Evolutionary conservation across 2,797 vertebrate species (phyloP), one percentile per base, ranked within the genome.

Genomic region (Lagodon rhomboides): DNA sequence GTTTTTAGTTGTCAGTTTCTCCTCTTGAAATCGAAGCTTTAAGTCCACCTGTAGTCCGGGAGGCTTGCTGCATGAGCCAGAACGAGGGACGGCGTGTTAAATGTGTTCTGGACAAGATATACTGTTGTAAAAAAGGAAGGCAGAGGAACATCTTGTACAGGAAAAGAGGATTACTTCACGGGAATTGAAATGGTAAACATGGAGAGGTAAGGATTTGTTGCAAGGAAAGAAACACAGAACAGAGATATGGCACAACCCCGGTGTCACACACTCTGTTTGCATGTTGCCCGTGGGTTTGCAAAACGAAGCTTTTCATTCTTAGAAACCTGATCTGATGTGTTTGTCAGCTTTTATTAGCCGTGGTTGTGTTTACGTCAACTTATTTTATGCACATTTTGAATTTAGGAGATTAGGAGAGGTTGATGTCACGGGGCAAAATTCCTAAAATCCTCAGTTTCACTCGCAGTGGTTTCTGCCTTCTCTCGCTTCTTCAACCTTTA

Each of bases 121-220:
- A 54, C 23, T 13, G 46, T 27, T 60, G 49, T 49, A 30, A 63
- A 67, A 67, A 54, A 25, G 17, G 22, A 44, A 56, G 25, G 22
- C 7, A 53, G 30, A 22, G 78, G 55, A 73, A 69, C 13, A 53
- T 73, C 16, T 71, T 69, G 46, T 50, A 16, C 20, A 66, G 68
- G 43, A 58, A 22, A 79, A 76, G 53, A 66, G 58, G 65, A n/a
- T 80, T 76, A 62, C 16, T 56, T 41, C 25, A 63, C 16, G 47
- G n/a, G 55, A 46, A 73, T 18, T 51, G 58, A 44, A 70, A 61
- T 46, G 22, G 23, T 76, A 67, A 80, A 89, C 44, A 83, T 50
- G 11, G 17, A 75, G 53, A 51, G 34, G 23, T 49, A 53, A 12
- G 30, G 54, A 17, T 65, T 44, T 34, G 12, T 65, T 17, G 27